Evolutionary conservation across 2,797 vertebrate genomes (phyloP), one percentile per base, ranked within the genome.

Genomic region (Leptoclinus maculatus): DNA sequence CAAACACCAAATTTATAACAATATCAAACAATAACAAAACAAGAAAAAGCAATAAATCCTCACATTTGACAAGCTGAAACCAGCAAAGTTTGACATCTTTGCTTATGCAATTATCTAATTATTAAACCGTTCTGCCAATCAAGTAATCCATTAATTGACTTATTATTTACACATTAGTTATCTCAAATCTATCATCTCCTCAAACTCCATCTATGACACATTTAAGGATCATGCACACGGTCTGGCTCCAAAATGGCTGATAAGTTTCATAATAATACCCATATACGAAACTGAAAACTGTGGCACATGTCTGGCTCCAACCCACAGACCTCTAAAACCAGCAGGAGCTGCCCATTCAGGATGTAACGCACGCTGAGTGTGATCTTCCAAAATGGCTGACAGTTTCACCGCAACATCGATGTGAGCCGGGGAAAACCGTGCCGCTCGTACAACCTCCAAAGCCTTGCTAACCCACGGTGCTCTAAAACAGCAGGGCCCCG

Each of bases 321-420:
- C 88, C 89, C 82, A 13, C 79, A 78, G 82, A 84, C 88, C 91
- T 91, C 83, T 87, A 86, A 91, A 91, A 83, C 23, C 12, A 90
- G 92, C 91, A 60, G 91, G 91, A 68, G 86, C 67, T 56, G 74
- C 83, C 87, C 81, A 90, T 92, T 93, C 87, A 90, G 86, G 89
- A 92, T 87, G 91, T 89, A 78, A 84, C 73, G 41, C 92, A 90
- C 45, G 86, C 91, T 86, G 91, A 86, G 92, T 9, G 56, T 76
- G 83, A 89, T 90, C 87, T 89, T 89, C 87, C 90, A 93, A 93
- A 93, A 94, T 93, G 93, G 92, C 92, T 83, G 91, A 90, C 91
- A 82, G 91, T 90, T 92, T 87, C 88, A 85, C 86, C 88, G 82
- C 89, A 74, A 77, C 73, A 58, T 74, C 90, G 79, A 58, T 36